Evolutionary conservation across 2,113 vertebrate species (phyloP).

Genomic region (Pimephales promelas): DNA sequence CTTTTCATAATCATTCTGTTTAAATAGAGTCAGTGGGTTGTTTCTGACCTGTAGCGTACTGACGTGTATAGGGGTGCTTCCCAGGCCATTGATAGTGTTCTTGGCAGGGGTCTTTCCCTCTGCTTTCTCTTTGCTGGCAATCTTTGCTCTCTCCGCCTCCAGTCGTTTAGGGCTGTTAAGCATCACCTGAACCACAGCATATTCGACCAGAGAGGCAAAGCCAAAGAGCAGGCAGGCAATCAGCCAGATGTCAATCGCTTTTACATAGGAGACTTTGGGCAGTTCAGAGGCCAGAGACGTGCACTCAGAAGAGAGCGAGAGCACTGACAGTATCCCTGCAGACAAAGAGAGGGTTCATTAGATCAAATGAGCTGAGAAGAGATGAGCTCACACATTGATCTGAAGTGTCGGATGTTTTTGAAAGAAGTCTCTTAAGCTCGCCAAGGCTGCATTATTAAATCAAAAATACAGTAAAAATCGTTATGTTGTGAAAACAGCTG

Average conservation of each 20-base stretch:
- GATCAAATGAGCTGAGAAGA: constrained; percentile 18
- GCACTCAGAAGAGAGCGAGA: constrained; percentile 97
- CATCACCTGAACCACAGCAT: constrained; percentile 97
- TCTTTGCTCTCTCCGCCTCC: constrained; percentile 92
- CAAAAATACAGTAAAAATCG: neutral
- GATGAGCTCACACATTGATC: constrained; percentile 2
- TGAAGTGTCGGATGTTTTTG: neutral
- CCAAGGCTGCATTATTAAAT: neutral
- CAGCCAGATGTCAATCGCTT: constrained; percentile 97
- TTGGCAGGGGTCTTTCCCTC: constrained; percentile 83
- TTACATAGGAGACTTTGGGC: constrained; percentile 97
- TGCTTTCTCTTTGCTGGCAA: constrained; percentile 87
- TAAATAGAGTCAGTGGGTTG: neutral
- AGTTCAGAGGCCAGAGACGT: constrained; percentile 94
- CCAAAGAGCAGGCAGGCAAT: constrained; percentile 98
- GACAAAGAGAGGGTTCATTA: constrained; percentile 8
- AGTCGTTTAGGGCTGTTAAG: constrained; percentile 94
- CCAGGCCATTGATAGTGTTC: constrained; percentile 90
- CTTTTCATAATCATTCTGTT: neutral
- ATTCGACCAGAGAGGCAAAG: constrained; percentile 96
- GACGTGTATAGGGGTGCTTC: constrained; percentile 91
- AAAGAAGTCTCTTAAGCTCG: neutral
- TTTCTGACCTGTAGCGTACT: constrained; percentile 93
- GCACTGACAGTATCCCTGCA: constrained; percentile 95
- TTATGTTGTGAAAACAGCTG: neutral